Evolutionary conservation across 2,888 invertebrate genomes (phyloP).

Genomic region (Bombylius major): DNA sequence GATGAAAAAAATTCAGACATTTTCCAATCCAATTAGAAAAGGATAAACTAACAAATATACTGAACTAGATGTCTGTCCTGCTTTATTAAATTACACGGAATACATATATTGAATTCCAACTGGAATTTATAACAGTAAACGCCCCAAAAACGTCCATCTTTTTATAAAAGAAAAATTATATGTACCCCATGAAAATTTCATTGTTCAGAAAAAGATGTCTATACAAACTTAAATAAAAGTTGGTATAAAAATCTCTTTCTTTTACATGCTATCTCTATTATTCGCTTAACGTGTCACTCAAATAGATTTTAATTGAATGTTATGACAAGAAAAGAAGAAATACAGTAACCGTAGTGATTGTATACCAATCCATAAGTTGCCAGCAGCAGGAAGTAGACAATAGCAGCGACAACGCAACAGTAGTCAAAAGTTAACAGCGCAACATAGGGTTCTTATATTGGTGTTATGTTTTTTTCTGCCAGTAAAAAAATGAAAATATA

Average conservation of each 20-base stretch:
- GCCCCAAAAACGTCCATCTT: neutral
- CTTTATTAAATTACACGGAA: too few species aligned
- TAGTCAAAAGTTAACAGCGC: conserved; percentile 6
- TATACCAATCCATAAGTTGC: neutral
- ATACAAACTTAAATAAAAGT: neutral
- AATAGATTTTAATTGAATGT: neutral
- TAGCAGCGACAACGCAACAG: neutral
- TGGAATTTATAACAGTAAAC: neutral
- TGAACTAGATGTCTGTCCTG: too few species aligned
- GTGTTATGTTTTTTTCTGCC: too few species aligned
- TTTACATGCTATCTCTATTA: too few species aligned
- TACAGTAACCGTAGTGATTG: too few species aligned
- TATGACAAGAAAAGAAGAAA: too few species aligned
- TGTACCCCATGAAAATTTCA: neutral
- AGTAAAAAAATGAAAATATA: too few species aligned
- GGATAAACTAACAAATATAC: too few species aligned
- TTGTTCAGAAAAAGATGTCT: neutral
- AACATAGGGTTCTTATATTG: neutral
- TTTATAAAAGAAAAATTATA: neutral
- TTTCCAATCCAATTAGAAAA: too few species aligned
- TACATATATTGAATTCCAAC: neutral
- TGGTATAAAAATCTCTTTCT: too few species aligned
- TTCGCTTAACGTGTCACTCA: neutral
- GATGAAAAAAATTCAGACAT: too few species aligned
- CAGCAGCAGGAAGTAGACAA: conserved; percentile 3